Conservation (phyloP, 2,888 invertebrate species). For the Sycophila texana region DNA sequence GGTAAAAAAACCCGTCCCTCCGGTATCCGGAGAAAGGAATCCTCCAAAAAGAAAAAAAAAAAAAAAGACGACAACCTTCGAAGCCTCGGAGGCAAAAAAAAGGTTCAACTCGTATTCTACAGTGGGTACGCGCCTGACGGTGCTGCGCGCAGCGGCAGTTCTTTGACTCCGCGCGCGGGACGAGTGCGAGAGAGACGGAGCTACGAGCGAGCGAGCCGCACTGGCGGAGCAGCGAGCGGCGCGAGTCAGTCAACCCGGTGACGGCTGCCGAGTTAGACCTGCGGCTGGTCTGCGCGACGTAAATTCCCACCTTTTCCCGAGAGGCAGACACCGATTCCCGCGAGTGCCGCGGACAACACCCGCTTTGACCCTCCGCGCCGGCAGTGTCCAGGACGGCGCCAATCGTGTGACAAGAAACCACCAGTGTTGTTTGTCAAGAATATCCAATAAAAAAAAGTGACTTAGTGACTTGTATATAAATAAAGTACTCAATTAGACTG, state of each 20-base stretch:
- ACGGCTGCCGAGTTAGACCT: constrained; percentile 65
- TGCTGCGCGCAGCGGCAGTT: constrained; percentile 71
- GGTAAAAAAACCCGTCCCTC: neutral
- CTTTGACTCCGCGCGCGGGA: constrained; percentile 63
- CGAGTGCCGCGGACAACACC: neutral
- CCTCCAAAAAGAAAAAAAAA: neutral
- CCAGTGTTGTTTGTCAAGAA: too few relatives aligned
- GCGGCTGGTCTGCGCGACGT: constrained; percentile 21
- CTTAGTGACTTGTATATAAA: too few relatives aligned
- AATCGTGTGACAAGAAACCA: too few relatives aligned
- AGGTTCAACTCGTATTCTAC: neutral
- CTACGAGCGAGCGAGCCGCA: neutral
- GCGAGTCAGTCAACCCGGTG: constrained; percentile 75
- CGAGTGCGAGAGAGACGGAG: constrained; percentile 9
- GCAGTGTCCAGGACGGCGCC: too few relatives aligned
- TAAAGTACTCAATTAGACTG: too few relatives aligned
- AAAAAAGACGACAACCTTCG: neutral
- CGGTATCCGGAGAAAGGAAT: neutral
- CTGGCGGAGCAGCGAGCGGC: constrained; percentile 51
- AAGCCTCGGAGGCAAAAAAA: neutral
- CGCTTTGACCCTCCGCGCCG: neutral
- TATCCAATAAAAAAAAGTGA: too few relatives aligned
- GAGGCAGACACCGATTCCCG: neutral
- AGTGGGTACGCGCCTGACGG: constrained; percentile 43
- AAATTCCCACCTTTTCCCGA: neutral